A percentile compares a stretch with the other conserved stretches of the same genome.
Conservation (phyloP, 2,888 invertebrate genomes). For the Ganaspis brasiliensis region DNA sequence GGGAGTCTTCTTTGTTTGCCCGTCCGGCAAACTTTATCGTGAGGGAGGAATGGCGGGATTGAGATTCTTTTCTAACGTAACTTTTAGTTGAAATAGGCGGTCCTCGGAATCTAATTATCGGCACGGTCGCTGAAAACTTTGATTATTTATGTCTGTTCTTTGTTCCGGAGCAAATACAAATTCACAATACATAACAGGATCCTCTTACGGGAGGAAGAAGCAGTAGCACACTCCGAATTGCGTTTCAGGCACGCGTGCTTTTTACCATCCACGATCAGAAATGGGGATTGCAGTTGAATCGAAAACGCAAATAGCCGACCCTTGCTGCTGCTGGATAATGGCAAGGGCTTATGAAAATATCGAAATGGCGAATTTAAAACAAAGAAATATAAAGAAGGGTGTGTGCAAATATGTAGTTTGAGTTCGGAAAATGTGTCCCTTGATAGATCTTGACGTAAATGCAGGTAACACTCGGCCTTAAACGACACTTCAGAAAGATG, state of each 20-base stretch:
- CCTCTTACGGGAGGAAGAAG: constrained; percentile 32
- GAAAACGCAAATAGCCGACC: neutral
- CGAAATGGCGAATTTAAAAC: constrained; percentile 32
- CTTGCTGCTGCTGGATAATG: constrained; percentile 24
- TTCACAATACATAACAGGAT: constrained; percentile 41
- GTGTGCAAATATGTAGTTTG: constrained; percentile 28
- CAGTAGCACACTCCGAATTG: neutral
- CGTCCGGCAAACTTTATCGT: constrained; percentile 33
- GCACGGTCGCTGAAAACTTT: constrained; percentile 66
- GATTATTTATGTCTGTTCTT: constrained; percentile 73
- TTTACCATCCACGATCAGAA: too few relatives aligned
- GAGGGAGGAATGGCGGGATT: constrained; percentile 22
- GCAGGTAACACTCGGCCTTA: constrained; percentile 13
- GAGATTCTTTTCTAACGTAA: constrained; percentile 70
- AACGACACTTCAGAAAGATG: constrained; percentile 34
- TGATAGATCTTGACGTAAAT: constrained; percentile 25
- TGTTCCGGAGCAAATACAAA: constrained; percentile 59
- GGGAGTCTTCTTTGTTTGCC: constrained; percentile 68
- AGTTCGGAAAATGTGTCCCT: constrained; percentile 15
- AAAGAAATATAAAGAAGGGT: constrained; percentile 40
- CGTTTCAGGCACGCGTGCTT: neutral
- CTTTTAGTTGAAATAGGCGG: constrained; percentile 70
- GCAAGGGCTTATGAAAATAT: constrained; percentile 28
- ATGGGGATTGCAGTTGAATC: constrained; percentile 6
- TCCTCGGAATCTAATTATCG: constrained; percentile 74